Conservation (phyloP, 53 echinoderm and acorn worm genomes). For the Apostichopus leukothele region DNA sequence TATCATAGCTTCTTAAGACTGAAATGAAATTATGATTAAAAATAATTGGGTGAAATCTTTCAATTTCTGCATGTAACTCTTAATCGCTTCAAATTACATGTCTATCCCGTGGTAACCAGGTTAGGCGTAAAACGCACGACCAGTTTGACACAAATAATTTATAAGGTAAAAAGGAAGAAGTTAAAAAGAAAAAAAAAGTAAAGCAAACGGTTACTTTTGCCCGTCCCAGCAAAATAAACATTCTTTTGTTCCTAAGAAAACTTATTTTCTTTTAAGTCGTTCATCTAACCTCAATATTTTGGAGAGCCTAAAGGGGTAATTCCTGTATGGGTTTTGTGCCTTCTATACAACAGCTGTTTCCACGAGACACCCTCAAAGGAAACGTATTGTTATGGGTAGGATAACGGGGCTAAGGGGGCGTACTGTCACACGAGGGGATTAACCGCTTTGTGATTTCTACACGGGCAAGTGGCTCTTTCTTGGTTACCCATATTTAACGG, state of each 20-base stretch:
- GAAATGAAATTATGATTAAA: too few relatives aligned
- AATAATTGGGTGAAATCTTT: too few relatives aligned
- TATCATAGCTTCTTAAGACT: too few relatives aligned
- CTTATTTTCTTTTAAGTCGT: constrained; percentile 25
- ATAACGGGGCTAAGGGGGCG: constrained; percentile 25
- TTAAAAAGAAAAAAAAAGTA: background rate
- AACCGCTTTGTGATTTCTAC: constrained; percentile 30
- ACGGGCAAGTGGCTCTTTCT: background rate
- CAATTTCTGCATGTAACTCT: background rate
- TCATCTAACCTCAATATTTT: constrained; percentile 37
- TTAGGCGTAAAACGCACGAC: background rate
- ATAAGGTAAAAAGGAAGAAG: background rate
- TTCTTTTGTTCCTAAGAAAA: constrained; percentile 25
- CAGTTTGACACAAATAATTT: constrained; percentile 35
- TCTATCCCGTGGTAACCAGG: background rate
- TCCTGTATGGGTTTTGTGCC: background rate
- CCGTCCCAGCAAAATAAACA: constrained; percentile 33
- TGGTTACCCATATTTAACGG: background rate
- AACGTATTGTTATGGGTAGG: constrained; percentile 9
- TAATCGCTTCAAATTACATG: background rate
- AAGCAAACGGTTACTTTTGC: background rate
- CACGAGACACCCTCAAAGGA: constrained; percentile 20
- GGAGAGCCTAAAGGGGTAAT: constrained; percentile 8
- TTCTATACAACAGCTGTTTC: constrained; percentile 24
- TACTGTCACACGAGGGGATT: constrained; percentile 25